Evolutionary conservation across 2,888 invertebrate genomes (phyloP), one percentile per base, ranked within the genome.

Genomic region (Cheilosia urbana): DNA sequence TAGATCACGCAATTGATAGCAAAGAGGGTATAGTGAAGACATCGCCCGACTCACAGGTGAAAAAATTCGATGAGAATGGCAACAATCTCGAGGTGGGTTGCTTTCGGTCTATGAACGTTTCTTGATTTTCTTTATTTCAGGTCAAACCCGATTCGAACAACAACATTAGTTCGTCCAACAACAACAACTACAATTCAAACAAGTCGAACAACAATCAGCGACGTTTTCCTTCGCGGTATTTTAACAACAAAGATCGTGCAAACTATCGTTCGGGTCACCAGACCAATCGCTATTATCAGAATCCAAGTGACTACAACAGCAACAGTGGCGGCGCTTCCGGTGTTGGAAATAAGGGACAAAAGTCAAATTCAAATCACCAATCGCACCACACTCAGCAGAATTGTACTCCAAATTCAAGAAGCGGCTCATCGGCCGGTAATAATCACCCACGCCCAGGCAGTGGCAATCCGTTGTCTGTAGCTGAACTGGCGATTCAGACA

Each of bases 181-280:
- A 34, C 2, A 78, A 65, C 19, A 72, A 55, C 17, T 57, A 27
- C 19, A 47, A 40, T 11, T 11, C 24, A 2, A 82, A 60, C 42
- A 85, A 81, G 11, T 4, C 63, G n/a, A 71, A 71, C 27, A 87
- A 79, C 21, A 82, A 51, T 6, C 87, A 88, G 42, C 87, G 89
- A n/a, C 88, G 89, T 30, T 90, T 89, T 79, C 72, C 87, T 7
- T 88, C 90, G n/a, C 89, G 90, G 17, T 89, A 89, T 82, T 89
- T 90, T 53, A 89, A 88, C 68, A 88, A 84, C 55, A 89, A 89
- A 76, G 89, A 89, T 24, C 88, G 88, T 7, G 81, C 84, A 72
- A 84, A 87, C 62, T 87, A 87, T 57, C 87, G 87, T 51, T 77
- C 87, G 11, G 78, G 57, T 27, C 65, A 73, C 47, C 83, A 79